phyloP scores from a whole-genome alignment of 1,140 invertebrate genomes.

The Sarcophaga peregrina region DNA sequence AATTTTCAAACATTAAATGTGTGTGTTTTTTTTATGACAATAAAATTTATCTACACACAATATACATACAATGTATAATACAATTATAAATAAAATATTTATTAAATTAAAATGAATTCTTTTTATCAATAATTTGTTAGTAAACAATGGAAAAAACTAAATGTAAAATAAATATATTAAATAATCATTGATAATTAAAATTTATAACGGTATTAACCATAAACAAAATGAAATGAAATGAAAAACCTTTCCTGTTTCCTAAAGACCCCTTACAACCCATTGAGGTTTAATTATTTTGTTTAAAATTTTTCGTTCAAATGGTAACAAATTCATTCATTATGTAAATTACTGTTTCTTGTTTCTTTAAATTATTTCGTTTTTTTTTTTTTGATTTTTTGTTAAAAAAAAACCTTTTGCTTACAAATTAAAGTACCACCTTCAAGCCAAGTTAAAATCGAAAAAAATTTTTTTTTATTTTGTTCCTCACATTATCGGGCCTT shows the following conservation, averaged over 20 bases:
- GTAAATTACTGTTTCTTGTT: neutral
- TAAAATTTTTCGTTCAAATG: neutral
- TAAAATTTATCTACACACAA: conserved; percentile 34
- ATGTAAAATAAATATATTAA: neutral
- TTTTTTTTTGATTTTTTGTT: too few relatives aligned
- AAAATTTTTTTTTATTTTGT: too few relatives aligned
- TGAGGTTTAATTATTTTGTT: too few relatives aligned
- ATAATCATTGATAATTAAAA: conserved; percentile 16
- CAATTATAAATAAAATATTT: neutral
- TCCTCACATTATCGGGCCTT: neutral
- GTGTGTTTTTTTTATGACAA: neutral
- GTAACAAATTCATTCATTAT: neutral
- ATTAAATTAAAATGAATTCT: neutral
- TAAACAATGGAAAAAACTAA: neutral
- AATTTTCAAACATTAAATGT: conserved; percentile 24
- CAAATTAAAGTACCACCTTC: neutral
- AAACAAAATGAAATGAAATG: neutral
- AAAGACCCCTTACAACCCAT: too few relatives aligned
- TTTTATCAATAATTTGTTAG: neutral
- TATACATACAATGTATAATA: neutral
- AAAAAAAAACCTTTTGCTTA: neutral
- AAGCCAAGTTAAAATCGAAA: neutral
- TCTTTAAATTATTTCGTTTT: too few relatives aligned
- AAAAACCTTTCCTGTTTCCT: too few relatives aligned
- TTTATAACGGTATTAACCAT: neutral